A percentile compares a stretch with the other conserved stretches of the same genome.
These are phyloP conservation scores for Dicaeum eximium DNA, from an alignment of 2,113 vertebrate species.

Conservation along the genomic window DNA sequence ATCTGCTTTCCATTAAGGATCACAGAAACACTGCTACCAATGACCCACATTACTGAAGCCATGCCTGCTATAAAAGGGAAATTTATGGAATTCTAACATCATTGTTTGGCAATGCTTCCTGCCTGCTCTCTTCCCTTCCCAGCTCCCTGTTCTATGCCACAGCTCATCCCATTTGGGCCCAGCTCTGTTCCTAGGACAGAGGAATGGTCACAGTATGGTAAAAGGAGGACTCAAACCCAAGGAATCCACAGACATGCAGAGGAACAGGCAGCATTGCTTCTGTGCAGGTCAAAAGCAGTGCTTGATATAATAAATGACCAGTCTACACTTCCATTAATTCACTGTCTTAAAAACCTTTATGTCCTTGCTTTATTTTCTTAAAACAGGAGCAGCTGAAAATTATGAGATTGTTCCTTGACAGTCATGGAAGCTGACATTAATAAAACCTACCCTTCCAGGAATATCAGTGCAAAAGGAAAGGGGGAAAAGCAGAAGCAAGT, in stretches of 20 bases:
- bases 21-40: neutral
- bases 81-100: neutral
- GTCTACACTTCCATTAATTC: neutral
- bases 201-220: neutral
- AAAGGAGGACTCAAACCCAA: neutral
- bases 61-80: neutral
- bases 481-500: neutral
- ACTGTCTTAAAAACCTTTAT: constrained; percentile 2
- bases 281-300: neutral
- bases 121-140: neutral
- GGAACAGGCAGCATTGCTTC: neutral
- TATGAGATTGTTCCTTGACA: neutral
- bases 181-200: neutral
- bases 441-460: neutral
- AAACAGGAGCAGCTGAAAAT: neutral
- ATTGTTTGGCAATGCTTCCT: neutral
- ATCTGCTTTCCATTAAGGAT: constrained; percentile 44
- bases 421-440: neutral
- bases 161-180: neutral
- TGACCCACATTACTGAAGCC: neutral
- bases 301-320: neutral
- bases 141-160: neutral
- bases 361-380: constrained; percentile 39
- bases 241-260: neutral
- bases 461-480: neutral